Percentiles rank a stretch among this genome's conserved stretches.
These are phyloP conservation scores for Oscheius sp. DNA, from an alignment of 2,888 invertebrate genomes.

Conservation along the genomic window DNA sequence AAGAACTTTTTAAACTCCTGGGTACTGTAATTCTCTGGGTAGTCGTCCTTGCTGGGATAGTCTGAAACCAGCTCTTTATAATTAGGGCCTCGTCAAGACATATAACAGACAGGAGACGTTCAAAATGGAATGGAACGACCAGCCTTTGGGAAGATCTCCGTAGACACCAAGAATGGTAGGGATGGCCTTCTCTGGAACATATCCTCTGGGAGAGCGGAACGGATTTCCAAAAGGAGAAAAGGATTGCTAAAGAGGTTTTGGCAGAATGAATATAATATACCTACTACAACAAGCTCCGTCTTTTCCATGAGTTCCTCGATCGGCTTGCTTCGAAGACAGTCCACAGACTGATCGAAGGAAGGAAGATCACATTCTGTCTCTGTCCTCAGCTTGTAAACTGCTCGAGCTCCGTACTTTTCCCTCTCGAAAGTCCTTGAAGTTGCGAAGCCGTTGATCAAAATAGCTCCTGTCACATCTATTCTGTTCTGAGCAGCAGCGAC, in stretches of 20 bases:
- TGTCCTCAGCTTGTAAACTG: slow-evolving; percentile 26
- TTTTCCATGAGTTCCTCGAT: slow-evolving; percentile 30
- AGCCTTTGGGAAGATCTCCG: slow-evolving; percentile 22
- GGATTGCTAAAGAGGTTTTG: slow-evolving; percentile 23
- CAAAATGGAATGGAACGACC: not conserved
- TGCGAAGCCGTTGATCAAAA: slow-evolving; percentile 34
- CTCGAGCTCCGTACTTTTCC: slow-evolving; percentile 28
- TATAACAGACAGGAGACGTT: no score
- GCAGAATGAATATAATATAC: not conserved
- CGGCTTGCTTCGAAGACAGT: slow-evolving; percentile 34
- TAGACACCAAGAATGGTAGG: slow-evolving; percentile 38
- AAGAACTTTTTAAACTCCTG: slow-evolving; percentile 42
- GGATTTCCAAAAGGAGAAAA: slow-evolving; percentile 38
- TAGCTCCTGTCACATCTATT: slow-evolving; percentile 34
- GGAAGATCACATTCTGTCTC: slow-evolving; percentile 39
- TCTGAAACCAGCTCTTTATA: not conserved
- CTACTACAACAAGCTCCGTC: slow-evolving; percentile 11
- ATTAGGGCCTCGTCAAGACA: no score
- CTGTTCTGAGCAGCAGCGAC: slow-evolving; percentile 25
- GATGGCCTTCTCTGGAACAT: slow-evolving; percentile 27
- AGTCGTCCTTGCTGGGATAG: slow-evolving; percentile 35
- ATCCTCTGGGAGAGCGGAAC: slow-evolving; percentile 26
- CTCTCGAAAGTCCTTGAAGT: slow-evolving; percentile 27
- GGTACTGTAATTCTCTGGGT: slow-evolving; percentile 29
- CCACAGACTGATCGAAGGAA: slow-evolving; percentile 35